These are phyloP conservation scores for Dicyrtomina minuta DNA, from an alignment of 2,888 invertebrate genomes.

Conservation along the genomic window DNA sequence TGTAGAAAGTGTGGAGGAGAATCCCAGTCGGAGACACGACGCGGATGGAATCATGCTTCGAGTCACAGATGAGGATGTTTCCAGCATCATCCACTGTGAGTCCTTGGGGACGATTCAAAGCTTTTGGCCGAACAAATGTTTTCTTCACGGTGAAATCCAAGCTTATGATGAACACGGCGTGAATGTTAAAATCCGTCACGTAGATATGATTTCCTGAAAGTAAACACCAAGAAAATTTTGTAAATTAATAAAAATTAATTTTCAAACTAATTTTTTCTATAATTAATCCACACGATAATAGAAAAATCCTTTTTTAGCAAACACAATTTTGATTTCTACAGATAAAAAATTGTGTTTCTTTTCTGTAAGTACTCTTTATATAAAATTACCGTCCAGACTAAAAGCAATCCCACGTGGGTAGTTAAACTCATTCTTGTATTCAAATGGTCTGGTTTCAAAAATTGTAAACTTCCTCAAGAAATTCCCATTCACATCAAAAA, in stretches of 20 bases:
- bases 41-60: slow-evolving; percentile 12
- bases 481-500: slow-evolving; percentile 33
- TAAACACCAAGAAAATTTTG: no score
- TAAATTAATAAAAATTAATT: no score
- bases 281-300: no score
- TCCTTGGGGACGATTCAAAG: slow-evolving; percentile 31
- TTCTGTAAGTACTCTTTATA: no score
- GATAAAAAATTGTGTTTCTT: no score
- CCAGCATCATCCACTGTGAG: slow-evolving; percentile 35
- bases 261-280: no score
- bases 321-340: no score
- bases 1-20: no score
- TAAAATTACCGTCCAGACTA: slow-evolving; percentile 34
- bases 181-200: slow-evolving; percentile 41
- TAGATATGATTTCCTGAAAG: slow-evolving; percentile 33
- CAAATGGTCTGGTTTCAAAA: background rate
- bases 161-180: slow-evolving; percentile 30
- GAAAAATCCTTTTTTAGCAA: no score
- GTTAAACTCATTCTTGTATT: slow-evolving; percentile 1
- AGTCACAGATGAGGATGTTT: slow-evolving; percentile 35
- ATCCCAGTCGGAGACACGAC: slow-evolving; percentile 30
- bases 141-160: background rate
- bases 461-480: slow-evolving; percentile 27
- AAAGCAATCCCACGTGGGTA: slow-evolving; percentile 44
- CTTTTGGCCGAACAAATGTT: slow-evolving; percentile 7